Conservation (phyloP, 2,888 invertebrate species). For the Antheraea assamensis region DNA sequence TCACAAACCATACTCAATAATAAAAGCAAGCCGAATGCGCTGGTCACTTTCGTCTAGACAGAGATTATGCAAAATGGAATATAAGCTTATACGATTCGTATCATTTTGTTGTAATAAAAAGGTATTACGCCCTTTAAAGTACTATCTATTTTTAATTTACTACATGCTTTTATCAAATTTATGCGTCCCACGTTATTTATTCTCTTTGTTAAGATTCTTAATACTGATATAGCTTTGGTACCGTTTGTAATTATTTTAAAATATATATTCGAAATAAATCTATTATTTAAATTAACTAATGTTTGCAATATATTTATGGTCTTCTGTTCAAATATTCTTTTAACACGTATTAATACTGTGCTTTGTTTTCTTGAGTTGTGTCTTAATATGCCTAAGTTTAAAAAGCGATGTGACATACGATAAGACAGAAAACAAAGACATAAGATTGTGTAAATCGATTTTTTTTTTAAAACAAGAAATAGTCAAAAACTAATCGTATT, state of each 20-base stretch:
- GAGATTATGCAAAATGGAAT: conserved; percentile 76
- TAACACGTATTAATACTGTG: too few relatives aligned
- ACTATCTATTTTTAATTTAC: conserved; percentile 63
- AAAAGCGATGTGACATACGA: too few relatives aligned
- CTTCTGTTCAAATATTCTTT: not conserved
- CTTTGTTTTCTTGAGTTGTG: not conserved
- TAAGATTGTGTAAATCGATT: not conserved
- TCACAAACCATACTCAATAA: conserved; percentile 28
- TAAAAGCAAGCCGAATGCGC: conserved; percentile 52
- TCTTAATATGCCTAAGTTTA: too few relatives aligned
- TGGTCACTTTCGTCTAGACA: conserved; percentile 76
- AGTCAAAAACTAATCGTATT: not conserved
- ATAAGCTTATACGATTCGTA: conserved; percentile 66
- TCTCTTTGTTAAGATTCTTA: not conserved
- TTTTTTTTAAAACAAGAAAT: not conserved
- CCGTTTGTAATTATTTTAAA: not conserved
- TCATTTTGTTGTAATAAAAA: conserved; percentile 55
- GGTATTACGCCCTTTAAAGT: conserved; percentile 54
- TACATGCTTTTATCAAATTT: conserved; percentile 42
- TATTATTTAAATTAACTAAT: too few relatives aligned
- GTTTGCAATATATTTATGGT: too few relatives aligned
- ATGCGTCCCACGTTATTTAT: not conserved
- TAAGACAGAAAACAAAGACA: too few relatives aligned
- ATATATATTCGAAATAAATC: not conserved
- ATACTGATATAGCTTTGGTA: not conserved